Evolutionary conservation across 1,140 invertebrate genomes (phyloP).

Genomic region (Brachionus koreanus): DNA sequence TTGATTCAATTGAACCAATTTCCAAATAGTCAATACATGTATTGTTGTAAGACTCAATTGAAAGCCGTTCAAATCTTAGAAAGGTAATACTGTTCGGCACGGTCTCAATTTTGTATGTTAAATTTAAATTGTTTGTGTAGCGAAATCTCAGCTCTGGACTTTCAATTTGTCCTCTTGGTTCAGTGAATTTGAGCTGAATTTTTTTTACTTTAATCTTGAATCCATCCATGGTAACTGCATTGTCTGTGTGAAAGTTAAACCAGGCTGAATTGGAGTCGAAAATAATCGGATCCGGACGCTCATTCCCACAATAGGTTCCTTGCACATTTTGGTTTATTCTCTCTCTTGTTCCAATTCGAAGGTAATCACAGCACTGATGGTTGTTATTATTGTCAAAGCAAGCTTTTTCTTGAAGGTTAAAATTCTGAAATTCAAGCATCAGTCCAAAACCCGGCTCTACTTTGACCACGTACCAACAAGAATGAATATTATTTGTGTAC

Average conservation of each 20-base stretch:
- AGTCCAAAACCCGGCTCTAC: background rate
- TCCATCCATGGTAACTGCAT: background rate
- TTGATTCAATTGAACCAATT: background rate
- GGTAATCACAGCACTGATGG: conserved; percentile 21
- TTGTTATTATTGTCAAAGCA: conserved; percentile 8
- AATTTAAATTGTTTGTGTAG: conserved; percentile 34
- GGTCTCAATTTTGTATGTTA: conserved; percentile 25
- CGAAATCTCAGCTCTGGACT: background rate
- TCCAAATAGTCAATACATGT: conserved; percentile 33
- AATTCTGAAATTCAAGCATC: conserved; percentile 9
- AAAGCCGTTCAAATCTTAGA: conserved; percentile 25
- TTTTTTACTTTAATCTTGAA: conserved; percentile 22
- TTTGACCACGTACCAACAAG: conserved; percentile 30
- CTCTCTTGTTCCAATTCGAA: conserved; percentile 19
- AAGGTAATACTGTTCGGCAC: conserved; percentile 3
- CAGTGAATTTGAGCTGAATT: background rate
- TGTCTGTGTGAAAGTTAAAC: conserved; percentile 42
- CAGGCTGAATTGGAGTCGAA: background rate
- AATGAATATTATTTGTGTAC: background rate
- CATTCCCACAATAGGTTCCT: background rate
- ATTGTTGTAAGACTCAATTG: conserved; percentile 19
- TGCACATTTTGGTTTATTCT: background rate
- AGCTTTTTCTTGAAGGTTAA: conserved; percentile 18
- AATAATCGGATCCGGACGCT: background rate
- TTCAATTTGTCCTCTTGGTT: background rate